Conservation (phyloP, 2,113 vertebrate genomes). For the Todiramphus chloris region DNA sequence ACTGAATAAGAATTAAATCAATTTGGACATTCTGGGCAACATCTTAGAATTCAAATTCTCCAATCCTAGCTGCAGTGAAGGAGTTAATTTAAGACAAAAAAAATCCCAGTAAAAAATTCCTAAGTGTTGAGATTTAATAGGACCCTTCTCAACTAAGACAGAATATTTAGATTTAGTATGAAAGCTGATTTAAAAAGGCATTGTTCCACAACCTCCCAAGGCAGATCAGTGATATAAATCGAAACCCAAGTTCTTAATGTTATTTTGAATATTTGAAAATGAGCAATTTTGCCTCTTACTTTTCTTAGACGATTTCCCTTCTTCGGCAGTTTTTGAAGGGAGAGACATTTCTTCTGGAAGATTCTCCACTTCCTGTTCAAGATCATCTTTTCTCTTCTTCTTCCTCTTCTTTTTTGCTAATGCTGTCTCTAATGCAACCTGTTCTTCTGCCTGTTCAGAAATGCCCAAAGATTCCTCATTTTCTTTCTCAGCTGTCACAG, state of each 20-base stretch:
- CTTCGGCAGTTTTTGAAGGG: background rate
- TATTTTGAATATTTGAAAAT: background rate
- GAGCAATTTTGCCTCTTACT: slow-evolving; percentile 59
- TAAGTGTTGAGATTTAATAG: background rate
- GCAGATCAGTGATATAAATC: background rate
- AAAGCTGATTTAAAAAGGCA: background rate
- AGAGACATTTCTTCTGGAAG: background rate
- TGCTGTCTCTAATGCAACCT: slow-evolving; percentile 19
- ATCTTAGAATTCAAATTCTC: background rate
- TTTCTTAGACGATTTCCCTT: slow-evolving; percentile 15
- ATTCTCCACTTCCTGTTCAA: slow-evolving; percentile 18
- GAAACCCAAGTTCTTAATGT: background rate
- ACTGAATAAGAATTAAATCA: background rate
- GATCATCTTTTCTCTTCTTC: slow-evolving; percentile 65
- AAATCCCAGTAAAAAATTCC: background rate
- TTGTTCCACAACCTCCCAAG: background rate
- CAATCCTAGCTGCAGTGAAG: background rate
- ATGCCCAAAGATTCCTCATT: slow-evolving; percentile 77
- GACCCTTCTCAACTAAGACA: background rate
- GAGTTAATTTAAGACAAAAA: background rate
- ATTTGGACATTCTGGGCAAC: background rate
- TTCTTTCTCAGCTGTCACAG: slow-evolving; percentile 78
- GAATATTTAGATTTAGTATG: background rate
- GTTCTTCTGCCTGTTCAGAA: slow-evolving; percentile 44
- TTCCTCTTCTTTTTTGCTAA: slow-evolving; percentile 74